Conservation (phyloP, 2,888 invertebrate genomes). For the Globia sparganii region DNA sequence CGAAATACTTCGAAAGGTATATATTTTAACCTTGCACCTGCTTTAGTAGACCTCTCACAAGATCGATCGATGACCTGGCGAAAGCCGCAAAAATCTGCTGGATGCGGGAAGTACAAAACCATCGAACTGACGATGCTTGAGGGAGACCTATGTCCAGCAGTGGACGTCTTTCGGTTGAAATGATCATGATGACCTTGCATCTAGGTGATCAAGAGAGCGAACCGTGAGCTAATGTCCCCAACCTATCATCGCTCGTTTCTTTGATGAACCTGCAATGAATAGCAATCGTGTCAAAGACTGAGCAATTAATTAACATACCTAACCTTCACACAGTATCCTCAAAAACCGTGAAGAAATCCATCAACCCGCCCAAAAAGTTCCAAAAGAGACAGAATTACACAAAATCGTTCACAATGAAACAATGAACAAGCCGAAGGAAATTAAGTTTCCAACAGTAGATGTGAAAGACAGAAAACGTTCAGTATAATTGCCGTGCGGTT, state of each 20-base stretch:
- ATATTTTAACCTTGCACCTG: neutral
- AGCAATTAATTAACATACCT: neutral
- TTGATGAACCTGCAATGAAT: neutral
- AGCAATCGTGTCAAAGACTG: neutral
- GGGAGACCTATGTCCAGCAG: no score
- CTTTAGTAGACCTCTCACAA: no score
- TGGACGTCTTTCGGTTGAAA: neutral
- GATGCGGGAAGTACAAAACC: neutral
- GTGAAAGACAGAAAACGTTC: constrained; percentile 72
- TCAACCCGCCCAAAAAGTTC: constrained; percentile 19
- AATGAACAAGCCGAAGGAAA: constrained; percentile 72
- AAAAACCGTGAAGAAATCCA: neutral
- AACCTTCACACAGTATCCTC: neutral
- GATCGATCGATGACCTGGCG: no score
- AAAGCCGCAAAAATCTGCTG: no score
- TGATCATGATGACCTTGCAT: neutral
- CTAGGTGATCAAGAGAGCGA: neutral
- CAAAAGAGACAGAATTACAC: constrained; percentile 54
- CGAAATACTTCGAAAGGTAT: neutral
- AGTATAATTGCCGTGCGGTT: constrained; percentile 73
- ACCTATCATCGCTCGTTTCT: neutral
- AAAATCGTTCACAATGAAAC: constrained; percentile 66
- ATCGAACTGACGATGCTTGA: neutral
- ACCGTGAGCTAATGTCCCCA: neutral
- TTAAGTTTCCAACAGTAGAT: constrained; percentile 72